Percentiles rank a stretch among this genome's conserved stretches.
Conservation (phyloP, 2,888 invertebrate genomes). For the Papilio gigon region DNA sequence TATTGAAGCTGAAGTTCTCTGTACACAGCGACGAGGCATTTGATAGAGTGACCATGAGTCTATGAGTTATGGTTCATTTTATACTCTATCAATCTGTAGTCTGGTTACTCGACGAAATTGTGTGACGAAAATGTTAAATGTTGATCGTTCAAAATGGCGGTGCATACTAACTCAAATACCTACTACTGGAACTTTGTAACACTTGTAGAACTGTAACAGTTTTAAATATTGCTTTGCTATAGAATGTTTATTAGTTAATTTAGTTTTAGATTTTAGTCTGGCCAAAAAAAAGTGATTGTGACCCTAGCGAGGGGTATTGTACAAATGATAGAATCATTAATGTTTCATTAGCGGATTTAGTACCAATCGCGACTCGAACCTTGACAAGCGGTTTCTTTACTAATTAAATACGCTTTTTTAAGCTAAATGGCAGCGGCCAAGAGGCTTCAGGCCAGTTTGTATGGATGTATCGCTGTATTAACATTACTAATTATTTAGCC, state of each 20-base stretch:
- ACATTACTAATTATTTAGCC: no score
- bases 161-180: no score
- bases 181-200: no score
- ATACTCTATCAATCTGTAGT: no score
- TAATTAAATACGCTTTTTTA: constrained; percentile 46
- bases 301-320: constrained; percentile 6
- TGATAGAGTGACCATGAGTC: constrained; percentile 18
- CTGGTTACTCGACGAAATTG: no score
- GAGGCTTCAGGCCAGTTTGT: background rate
- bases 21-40: constrained; percentile 1
- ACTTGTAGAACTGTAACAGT: no score
- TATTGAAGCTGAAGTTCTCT: constrained; percentile 9
- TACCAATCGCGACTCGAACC: constrained; percentile 42
- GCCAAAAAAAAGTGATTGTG: background rate
- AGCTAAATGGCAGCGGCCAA: constrained; percentile 25
- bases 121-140: no score
- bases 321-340: constrained; percentile 48
- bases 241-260: no score
- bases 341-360: constrained; percentile 46
- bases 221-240: no score
- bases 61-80: no score
- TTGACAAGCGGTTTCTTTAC: constrained; percentile 43
- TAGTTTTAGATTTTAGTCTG: background rate
- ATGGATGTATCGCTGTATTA: background rate
- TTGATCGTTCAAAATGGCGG: no score